Evolutionary conservation across 2,113 vertebrate species (phyloP).

Genomic region (Spermophilus dauricus): DNA sequence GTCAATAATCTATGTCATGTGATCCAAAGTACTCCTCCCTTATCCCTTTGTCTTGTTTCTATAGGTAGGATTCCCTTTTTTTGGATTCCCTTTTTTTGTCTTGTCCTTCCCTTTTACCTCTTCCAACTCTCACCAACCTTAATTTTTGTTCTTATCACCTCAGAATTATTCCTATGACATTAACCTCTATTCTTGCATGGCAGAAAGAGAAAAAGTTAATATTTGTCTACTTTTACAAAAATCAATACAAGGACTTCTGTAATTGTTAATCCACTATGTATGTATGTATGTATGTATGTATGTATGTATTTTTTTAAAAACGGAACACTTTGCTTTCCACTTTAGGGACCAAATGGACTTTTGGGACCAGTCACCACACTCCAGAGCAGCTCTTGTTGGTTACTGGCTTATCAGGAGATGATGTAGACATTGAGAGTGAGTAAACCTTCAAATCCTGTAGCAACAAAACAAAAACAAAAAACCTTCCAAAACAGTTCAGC

Average conservation of each 20-base stretch:
- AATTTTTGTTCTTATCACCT: not conserved
- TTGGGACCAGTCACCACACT: not conserved
- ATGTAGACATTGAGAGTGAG: not conserved
- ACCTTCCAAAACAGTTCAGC: not conserved
- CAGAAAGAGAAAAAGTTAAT: not conserved
- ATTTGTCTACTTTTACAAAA: conserved; percentile 18
- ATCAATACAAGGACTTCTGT: not conserved
- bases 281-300: no score
- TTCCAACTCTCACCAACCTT: not conserved
- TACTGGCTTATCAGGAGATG: not conserved
- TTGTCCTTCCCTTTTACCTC: not conserved
- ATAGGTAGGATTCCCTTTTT: not conserved
- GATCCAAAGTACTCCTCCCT: not conserved
- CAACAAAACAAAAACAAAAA: no score
- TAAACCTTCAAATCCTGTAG: not conserved
- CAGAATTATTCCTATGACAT: not conserved
- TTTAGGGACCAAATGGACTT: not conserved
- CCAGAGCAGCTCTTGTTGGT: not conserved
- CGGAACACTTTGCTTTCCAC: not conserved
- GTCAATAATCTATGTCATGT: not conserved
- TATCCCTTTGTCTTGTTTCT: not conserved
- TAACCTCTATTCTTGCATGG: not conserved
- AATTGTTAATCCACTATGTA: not conserved
- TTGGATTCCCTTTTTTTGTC: no score
- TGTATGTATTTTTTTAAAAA: not conserved